phyloP scores from a whole-genome alignment of 2,113 vertebrate genomes.

The Himantopus leucocephalus region DNA sequence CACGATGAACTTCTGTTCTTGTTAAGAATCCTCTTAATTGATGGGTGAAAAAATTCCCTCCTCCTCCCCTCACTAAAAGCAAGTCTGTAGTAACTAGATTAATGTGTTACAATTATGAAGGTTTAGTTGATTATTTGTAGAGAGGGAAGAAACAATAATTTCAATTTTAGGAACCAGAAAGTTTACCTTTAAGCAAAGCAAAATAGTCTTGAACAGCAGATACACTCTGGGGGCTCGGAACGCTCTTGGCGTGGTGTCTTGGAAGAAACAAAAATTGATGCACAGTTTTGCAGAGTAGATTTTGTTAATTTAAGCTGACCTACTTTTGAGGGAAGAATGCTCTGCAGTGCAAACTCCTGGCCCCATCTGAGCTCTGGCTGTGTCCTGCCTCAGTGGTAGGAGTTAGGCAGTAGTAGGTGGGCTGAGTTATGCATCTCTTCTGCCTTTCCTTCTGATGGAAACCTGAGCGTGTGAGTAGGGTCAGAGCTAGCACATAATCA shows the following conservation, averaged over 20 bases:
- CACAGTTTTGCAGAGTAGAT: background rate
- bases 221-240: fast-evolving
- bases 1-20: background rate
- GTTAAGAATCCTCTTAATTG: background rate
- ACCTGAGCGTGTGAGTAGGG: background rate
- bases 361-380: background rate
- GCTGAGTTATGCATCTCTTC: background rate
- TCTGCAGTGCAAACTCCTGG: fast-evolving
- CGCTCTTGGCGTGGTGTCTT: background rate
- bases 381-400: background rate
- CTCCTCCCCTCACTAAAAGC: background rate
- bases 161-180: background rate
- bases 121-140: background rate
- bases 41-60: background rate
- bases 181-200: background rate
- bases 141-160: background rate
- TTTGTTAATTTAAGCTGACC: background rate
- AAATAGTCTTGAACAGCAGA: background rate
- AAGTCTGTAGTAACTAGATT: background rate
- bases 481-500: background rate
- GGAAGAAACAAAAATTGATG: background rate
- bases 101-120: background rate
- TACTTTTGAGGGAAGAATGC: background rate
- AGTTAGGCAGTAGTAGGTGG: background rate
- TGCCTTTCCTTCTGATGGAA: background rate